Conservation (phyloP, 2,888 invertebrate species). For the Petrophora chlorosata region DNA sequence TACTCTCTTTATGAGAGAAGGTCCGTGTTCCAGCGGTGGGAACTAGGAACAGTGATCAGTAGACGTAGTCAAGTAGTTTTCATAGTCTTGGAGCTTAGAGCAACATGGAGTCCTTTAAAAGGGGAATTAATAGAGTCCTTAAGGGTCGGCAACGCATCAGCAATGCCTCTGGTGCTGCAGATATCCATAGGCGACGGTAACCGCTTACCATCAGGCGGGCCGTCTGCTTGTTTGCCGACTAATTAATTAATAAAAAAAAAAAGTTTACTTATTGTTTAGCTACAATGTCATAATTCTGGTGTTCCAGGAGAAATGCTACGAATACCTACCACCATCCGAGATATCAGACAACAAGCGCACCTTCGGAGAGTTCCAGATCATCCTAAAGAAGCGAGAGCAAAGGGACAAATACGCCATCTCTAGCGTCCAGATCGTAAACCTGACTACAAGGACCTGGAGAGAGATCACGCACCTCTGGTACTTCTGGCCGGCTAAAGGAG, state of each 20-base stretch:
- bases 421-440: slow-evolving; percentile 91
- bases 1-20: no score
- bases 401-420: slow-evolving; percentile 96
- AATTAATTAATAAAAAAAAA: background rate
- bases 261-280: background rate
- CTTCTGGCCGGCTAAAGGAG: slow-evolving; percentile 95
- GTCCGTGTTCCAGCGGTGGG: no score
- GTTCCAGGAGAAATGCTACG: slow-evolving; percentile 92
- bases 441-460: slow-evolving; percentile 91
- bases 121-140: no score
- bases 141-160: no score
- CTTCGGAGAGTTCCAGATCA: slow-evolving; percentile 94
- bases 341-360: slow-evolving; percentile 94
- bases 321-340: slow-evolving; percentile 96
- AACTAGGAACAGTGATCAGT: no score
- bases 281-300: background rate
- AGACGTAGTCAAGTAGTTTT: no score
- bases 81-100: no score
- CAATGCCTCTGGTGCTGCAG: no score
- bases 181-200: no score
- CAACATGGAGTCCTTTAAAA: no score
- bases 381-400: slow-evolving; percentile 94
- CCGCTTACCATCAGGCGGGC: no score
- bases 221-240: no score
- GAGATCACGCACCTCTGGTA: slow-evolving; percentile 97